Evolutionary conservation across 1,140 invertebrate genomes (phyloP).

Genomic region (Panonychus citri): DNA sequence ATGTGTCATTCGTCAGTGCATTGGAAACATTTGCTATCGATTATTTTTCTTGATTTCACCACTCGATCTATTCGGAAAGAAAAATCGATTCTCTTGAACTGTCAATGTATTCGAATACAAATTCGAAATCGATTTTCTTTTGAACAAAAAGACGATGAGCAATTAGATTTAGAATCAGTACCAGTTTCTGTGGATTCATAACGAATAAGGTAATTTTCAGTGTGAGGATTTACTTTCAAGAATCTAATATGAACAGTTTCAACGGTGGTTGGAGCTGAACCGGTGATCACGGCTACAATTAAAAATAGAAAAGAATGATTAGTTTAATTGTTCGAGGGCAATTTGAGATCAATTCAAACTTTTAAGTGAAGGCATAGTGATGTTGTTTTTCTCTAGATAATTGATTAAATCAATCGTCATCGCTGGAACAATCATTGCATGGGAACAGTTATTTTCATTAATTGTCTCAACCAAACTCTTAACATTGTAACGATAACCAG

Average conservation of each 20-base stretch:
- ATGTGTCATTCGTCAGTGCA: no score
- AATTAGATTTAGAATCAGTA: no score
- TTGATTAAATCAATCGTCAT: slow-evolving; percentile 8
- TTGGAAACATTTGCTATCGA: no score
- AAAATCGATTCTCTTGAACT: no score
- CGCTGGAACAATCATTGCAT: slow-evolving; percentile 8
- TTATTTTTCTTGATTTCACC: no score
- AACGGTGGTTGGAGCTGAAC: slow-evolving; percentile 7
- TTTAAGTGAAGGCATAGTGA: slow-evolving; percentile 1
- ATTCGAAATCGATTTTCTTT: no score
- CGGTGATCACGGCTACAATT: neutral
- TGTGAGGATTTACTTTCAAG: neutral
- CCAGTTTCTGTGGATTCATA: slow-evolving; percentile 12
- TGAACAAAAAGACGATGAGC: no score
- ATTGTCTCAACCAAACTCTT: slow-evolving; percentile 3
- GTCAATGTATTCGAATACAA: no score
- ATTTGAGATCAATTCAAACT: neutral
- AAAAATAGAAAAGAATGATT: neutral
- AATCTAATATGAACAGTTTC: slow-evolving; percentile 8
- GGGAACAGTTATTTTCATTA: slow-evolving; percentile 1
- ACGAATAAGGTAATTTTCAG: slow-evolving; percentile 5
- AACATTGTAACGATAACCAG: slow-evolving; percentile 7
- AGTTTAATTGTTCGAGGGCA: no score
- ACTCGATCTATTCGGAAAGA: no score
- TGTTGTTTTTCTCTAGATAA: slow-evolving; percentile 4